These are phyloP conservation scores for Himalopsyche phryganea DNA, from an alignment of 1,140 invertebrate genomes.

Conservation along the genomic window DNA sequence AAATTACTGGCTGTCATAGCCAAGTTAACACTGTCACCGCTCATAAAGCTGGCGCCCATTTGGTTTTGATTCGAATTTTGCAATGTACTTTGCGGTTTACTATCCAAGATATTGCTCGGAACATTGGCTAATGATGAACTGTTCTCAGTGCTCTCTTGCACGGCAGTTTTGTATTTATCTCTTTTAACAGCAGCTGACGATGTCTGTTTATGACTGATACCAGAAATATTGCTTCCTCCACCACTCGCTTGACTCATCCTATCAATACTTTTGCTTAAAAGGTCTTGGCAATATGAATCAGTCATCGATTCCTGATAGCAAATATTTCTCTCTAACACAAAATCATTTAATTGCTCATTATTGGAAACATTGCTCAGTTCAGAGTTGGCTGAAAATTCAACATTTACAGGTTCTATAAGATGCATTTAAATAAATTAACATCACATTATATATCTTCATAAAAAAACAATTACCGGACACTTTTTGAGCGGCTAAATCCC, in stretches of 20 bases:
- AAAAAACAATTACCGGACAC: constrained; percentile 47
- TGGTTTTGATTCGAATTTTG: constrained; percentile 35
- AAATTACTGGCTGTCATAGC: constrained; percentile 50
- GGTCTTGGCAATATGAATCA: constrained; percentile 46
- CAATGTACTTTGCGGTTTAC: constrained; percentile 43
- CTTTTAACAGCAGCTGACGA: constrained; percentile 24
- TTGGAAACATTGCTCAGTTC: constrained; percentile 36
- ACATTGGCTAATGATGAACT: constrained; percentile 45
- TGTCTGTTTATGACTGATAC: constrained; percentile 39
- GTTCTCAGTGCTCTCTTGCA: constrained; percentile 40
- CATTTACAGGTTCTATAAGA: too few species aligned
- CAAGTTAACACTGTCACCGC: constrained; percentile 44
- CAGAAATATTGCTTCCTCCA: constrained; percentile 35
- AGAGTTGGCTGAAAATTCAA: constrained; percentile 36
- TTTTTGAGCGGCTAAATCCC: constrained; percentile 44
- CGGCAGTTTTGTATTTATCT: constrained; percentile 39
- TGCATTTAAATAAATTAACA: not conserved
- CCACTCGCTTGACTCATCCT: constrained; percentile 37
- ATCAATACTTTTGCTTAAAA: constrained; percentile 44
- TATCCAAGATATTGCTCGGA: constrained; percentile 45
- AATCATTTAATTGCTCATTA: constrained; percentile 48
- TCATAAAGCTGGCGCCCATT: constrained; percentile 40
- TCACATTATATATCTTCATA: too few species aligned
- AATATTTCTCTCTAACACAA: constrained; percentile 49
- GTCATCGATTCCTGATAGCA: constrained; percentile 52